A percentile compares a stretch with the other conserved stretches of the same genome.
phyloP scores from a whole-genome alignment of 2,888 invertebrate genomes.

The Lithophane semibrunnea region DNA sequence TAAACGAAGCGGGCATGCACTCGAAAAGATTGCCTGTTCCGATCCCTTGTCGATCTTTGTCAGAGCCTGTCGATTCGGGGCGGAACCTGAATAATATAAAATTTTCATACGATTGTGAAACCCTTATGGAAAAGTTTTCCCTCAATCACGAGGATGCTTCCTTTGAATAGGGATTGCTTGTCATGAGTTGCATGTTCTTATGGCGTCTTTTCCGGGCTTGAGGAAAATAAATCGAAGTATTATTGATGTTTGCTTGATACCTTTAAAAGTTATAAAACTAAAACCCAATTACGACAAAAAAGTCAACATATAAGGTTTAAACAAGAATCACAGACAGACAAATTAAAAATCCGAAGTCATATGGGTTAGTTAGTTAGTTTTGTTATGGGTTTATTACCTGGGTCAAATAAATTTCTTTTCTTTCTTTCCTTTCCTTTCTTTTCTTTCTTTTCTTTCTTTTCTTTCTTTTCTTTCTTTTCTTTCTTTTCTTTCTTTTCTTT shows the following conservation, averaged over 20 bases:
- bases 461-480: too few relatives aligned
- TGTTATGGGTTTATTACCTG: too few relatives aligned
- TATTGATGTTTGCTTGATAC: neutral
- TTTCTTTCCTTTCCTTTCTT: too few relatives aligned
- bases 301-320: too few relatives aligned
- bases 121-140: slow-evolving; percentile 45
- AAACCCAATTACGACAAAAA: too few relatives aligned
- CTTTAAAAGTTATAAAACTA: too few relatives aligned
- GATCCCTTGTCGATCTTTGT: slow-evolving; percentile 62
- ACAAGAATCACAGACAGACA: too few relatives aligned
- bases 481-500: too few relatives aligned
- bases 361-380: too few relatives aligned
- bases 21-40: slow-evolving; percentile 49
- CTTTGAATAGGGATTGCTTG: slow-evolving; percentile 29
- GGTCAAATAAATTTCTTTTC: too few relatives aligned
- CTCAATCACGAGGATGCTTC: slow-evolving; percentile 35
- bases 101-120: slow-evolving; percentile 47
- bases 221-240: slow-evolving; percentile 6
- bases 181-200: slow-evolving; percentile 36
- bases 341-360: too few relatives aligned
- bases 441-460: too few relatives aligned
- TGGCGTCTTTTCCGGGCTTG: neutral
- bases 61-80: slow-evolving; percentile 43
- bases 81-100: slow-evolving; percentile 47
- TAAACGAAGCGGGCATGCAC: slow-evolving; percentile 49